Conservation (phyloP, 2,888 invertebrate genomes). For the Drosophila helvetica region DNA sequence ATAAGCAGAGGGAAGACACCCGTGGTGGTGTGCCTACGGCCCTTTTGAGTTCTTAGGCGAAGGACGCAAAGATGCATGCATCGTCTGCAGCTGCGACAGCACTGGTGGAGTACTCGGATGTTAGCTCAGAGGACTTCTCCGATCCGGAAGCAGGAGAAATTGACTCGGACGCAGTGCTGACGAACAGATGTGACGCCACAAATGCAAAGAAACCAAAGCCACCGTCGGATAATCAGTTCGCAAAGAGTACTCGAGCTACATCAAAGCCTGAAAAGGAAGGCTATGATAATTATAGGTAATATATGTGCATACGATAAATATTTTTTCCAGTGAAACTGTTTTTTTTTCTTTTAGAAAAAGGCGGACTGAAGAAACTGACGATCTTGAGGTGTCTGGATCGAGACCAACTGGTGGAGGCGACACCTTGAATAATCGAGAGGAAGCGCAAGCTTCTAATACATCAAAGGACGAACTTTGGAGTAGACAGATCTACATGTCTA, state of each 20-base stretch:
- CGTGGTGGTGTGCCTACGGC: slow-evolving; percentile 11
- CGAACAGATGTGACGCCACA: slow-evolving; percentile 11
- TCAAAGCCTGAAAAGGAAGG: slow-evolving; percentile 39
- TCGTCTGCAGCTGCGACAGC: slow-evolving; percentile 65
- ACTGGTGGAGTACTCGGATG: slow-evolving; percentile 92
- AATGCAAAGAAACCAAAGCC: slow-evolving; percentile 57
- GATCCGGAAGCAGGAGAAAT: slow-evolving; percentile 96
- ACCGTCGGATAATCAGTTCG: slow-evolving; percentile 50
- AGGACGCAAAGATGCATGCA: slow-evolving; percentile 62
- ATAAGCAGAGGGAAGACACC: neutral
- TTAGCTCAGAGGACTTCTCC: slow-evolving; percentile 95
- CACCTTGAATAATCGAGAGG: slow-evolving; percentile 53
- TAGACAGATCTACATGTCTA: slow-evolving; percentile 70
- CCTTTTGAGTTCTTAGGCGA: slow-evolving; percentile 26
- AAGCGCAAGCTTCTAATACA: slow-evolving; percentile 35
- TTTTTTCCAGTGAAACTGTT: too few relatives aligned
- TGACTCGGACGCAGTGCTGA: slow-evolving; percentile 83
- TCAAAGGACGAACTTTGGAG: slow-evolving; percentile 79
- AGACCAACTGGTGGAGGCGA: slow-evolving; percentile 42
- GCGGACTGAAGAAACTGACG: slow-evolving; percentile 70
- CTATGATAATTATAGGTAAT: slow-evolving; percentile 74
- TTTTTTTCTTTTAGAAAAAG: slow-evolving; percentile 58
- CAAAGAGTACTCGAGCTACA: slow-evolving; percentile 40
- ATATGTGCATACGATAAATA: neutral
- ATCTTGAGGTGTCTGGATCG: slow-evolving; percentile 42